Evolutionary conservation across 2,113 vertebrate species (phyloP), one percentile per base, ranked within the genome.

Genomic region (Engraulis encrasicolus): DNA sequence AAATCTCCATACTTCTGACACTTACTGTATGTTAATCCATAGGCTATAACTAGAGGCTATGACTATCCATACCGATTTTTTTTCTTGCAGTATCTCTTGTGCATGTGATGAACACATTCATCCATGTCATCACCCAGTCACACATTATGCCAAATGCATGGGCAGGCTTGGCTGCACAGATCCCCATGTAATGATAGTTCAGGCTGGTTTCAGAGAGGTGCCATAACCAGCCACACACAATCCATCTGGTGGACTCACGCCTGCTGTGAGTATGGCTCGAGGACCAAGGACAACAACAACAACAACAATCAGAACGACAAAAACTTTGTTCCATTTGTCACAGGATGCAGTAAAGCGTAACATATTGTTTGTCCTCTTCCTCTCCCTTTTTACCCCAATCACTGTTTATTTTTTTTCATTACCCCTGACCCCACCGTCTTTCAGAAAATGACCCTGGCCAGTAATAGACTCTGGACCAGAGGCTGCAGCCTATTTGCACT

Each of bases 391-490:
- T 9, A 6, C 54, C 19, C 19, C 18, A 9, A 6, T 27, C 14
- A 12, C 0, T 83, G 82, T 78, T 6, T 0, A 5, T 61, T 86
- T 79, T 50, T n/a, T 34, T 31, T 85, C 71, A 40, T 80, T 78
- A 36, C 90, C 92, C 91, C 40, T 45, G 9, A 77, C 89, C 85
- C 0, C 83, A 74, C 91, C 92, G 81, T 85, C 83, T 27, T 94
- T 93, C 71, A 92, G 92, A 92, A 97, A 96, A 91, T 96, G 95
- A 96, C 92, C 88, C 84, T 84, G 23, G 81, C 40, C 82, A 80
- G 85, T 84, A 82, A 87, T 87, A 84, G 82, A 80, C 81, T 82
- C 82, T 85, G 86, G 87, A 86, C 83, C 71, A 48, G 85, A 81
- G 36, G 45, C 83, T 82, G 79, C 86, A 81, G 90, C 87, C 89